Evolutionary conservation across 1,140 invertebrate species (phyloP).

Genomic region (Holotrichia oblita): DNA sequence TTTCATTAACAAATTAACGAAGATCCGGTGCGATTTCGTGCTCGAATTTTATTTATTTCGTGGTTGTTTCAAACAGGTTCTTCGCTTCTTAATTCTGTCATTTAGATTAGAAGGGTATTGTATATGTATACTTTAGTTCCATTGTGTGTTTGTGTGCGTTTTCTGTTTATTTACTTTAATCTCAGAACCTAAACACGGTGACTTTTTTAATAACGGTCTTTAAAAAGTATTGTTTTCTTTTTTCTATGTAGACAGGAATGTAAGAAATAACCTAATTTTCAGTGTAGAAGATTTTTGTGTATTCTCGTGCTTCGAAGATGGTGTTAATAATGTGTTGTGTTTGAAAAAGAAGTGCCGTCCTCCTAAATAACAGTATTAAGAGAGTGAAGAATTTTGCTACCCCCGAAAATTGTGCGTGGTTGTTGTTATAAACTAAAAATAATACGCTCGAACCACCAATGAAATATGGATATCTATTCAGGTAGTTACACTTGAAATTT

Average conservation of each 20-base stretch:
- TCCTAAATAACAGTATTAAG: not conserved
- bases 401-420: not conserved
- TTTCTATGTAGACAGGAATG: not conserved
- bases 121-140: slow-evolving; percentile 19
- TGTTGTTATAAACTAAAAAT: slow-evolving; percentile 1
- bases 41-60: slow-evolving; percentile 20
- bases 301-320: not conserved
- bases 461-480: slow-evolving; percentile 29
- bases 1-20: not conserved
- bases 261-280: not conserved
- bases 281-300: not conserved
- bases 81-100: slow-evolving; percentile 40
- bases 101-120: slow-evolving; percentile 37
- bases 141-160: slow-evolving; percentile 41
- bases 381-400: not conserved
- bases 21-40: not conserved
- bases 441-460: not conserved
- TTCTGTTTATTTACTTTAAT: slow-evolving; percentile 44
- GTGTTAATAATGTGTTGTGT: not conserved
- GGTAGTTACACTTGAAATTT: slow-evolving; percentile 4
- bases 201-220: slow-evolving; percentile 19
- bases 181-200: slow-evolving; percentile 35
- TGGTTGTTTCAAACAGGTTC: slow-evolving; percentile 43
- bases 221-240: slow-evolving; percentile 5
- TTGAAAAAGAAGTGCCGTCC: not conserved